phyloP scores from a whole-genome alignment of 2,113 vertebrate species.

The Pycnonotus jocosus region DNA sequence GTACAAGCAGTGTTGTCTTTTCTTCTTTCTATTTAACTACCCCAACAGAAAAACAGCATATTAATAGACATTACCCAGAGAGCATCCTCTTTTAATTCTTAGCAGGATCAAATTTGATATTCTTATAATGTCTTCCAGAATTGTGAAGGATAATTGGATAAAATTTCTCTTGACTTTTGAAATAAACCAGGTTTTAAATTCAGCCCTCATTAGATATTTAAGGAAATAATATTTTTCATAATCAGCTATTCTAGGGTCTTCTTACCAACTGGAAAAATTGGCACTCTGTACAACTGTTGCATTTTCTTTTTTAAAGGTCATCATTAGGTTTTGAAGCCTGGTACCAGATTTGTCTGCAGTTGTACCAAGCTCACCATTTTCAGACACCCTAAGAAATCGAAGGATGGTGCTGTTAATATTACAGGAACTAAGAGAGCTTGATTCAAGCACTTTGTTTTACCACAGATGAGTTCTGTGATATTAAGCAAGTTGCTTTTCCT shows the following conservation, averaged over 20 bases:
- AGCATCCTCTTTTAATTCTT: neutral
- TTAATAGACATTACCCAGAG: neutral
- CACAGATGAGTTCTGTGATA: neutral
- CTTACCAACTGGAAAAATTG: neutral
- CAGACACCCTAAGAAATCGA: neutral
- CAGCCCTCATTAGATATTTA: neutral
- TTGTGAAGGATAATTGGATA: neutral
- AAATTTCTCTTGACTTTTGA: neutral
- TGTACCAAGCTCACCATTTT: neutral
- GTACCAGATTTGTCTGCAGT: neutral
- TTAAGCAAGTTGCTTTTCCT: neutral
- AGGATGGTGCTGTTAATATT: neutral
- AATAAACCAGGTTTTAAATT: neutral
- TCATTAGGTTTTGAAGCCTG: neutral
- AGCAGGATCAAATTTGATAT: neutral
- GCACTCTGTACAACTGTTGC: neutral
- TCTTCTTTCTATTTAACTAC: neutral
- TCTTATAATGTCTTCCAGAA: neutral
- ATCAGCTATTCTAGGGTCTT: neutral
- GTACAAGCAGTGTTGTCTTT: neutral
- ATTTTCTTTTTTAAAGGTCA: neutral
- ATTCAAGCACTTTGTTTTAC: neutral
- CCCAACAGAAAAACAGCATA: neutral
- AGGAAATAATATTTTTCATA: neutral
- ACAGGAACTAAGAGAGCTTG: neutral